Conservation (phyloP, 1,140 invertebrate species). For the Magallana angulata region DNA sequence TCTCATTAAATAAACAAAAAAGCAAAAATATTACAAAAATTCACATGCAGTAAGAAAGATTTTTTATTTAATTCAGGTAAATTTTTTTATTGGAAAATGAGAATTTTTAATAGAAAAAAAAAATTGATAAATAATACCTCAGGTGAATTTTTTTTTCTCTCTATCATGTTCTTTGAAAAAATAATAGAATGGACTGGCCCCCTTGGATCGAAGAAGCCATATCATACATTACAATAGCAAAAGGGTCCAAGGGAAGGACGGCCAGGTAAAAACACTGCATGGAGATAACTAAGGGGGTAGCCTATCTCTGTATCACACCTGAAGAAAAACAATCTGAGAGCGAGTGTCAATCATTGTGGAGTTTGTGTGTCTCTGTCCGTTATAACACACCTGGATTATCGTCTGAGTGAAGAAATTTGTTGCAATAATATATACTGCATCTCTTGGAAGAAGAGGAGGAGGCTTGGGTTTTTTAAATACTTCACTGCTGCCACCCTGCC, state of each 20-base stretch:
- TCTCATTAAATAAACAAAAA: too few species aligned
- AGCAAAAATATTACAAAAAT: too few species aligned
- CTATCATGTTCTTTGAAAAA: too few species aligned
- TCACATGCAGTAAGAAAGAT: too few species aligned
- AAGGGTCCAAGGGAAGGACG: background rate
- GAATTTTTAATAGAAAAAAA: too few species aligned
- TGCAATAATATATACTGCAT: constrained; percentile 14
- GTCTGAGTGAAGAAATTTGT: background rate
- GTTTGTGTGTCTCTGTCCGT: background rate
- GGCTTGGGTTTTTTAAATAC: background rate
- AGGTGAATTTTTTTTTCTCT: too few species aligned
- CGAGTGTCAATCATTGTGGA: background rate
- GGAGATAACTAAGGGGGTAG: constrained; percentile 4
- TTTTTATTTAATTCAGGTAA: too few species aligned
- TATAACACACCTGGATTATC: constrained; percentile 18
- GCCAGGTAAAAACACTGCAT: constrained; percentile 29
- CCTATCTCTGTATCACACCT: constrained; percentile 14
- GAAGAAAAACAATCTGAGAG: background rate
- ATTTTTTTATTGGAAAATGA: too few species aligned
- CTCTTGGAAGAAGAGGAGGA: background rate
- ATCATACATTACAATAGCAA: background rate
- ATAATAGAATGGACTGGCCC: constrained; percentile 2
- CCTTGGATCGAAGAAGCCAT: background rate
- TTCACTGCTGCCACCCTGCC: too few species aligned
- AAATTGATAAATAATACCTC: too few species aligned